Evolutionary conservation across 2,888 invertebrate genomes (phyloP).

Genomic region (Enchytraeus crypticus): DNA sequence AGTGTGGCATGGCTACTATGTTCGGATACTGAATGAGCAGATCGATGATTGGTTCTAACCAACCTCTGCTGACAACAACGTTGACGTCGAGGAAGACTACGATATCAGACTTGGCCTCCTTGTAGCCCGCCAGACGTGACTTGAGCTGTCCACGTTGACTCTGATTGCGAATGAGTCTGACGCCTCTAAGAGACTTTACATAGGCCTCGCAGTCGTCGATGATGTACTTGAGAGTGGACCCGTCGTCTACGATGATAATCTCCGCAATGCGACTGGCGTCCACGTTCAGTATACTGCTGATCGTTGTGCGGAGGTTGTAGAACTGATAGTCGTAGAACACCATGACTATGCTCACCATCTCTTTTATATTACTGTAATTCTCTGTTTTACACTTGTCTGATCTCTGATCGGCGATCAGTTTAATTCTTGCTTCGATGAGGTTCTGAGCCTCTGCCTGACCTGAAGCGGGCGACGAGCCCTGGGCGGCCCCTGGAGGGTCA

Average conservation of each 20-base stretch:
- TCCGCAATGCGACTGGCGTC: constrained; percentile 19
- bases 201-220: constrained; percentile 13
- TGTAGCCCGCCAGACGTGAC: constrained; percentile 16
- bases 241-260: constrained; percentile 29
- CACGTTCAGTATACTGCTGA: constrained; percentile 21
- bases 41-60: constrained; percentile 25
- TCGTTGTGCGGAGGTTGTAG: constrained; percentile 22
- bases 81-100: constrained; percentile 26
- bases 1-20: constrained; percentile 27
- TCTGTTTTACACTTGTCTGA: constrained; percentile 3
- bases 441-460: no score
- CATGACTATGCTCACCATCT: constrained; percentile 21
- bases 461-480: no score
- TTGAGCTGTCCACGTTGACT: constrained; percentile 7
- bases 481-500: not conserved
- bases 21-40: constrained; percentile 14
- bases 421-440: constrained; percentile 6
- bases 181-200: constrained; percentile 13
- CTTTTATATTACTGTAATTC: not conserved
- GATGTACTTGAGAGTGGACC: constrained; percentile 24
- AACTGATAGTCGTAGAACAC: constrained; percentile 28
- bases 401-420: constrained; percentile 1
- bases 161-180: constrained; percentile 15
- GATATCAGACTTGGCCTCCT: constrained; percentile 14
- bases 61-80: constrained; percentile 24